A percentile compares a stretch with the other conserved stretches of the same genome.
Evolutionary conservation across 2,797 vertebrate genomes (phyloP).

Genomic region (Adrianichthys oophorus): DNA sequence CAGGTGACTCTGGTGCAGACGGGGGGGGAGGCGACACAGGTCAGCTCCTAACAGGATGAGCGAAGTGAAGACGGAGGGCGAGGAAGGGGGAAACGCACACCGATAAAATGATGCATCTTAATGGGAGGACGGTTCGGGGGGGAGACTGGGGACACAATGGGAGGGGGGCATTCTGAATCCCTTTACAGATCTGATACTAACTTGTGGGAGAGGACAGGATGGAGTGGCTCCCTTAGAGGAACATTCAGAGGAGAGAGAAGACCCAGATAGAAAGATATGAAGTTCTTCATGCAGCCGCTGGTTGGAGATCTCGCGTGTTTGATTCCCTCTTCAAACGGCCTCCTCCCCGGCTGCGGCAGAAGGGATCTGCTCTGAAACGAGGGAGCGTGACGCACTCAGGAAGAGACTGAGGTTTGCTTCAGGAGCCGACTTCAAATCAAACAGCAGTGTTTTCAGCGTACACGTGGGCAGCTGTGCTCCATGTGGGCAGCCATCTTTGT

Average conservation of each 20-base stretch:
- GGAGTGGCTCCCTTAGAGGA: not conserved
- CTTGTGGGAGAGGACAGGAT: not conserved
- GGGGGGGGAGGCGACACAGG: slow-evolving; percentile 61
- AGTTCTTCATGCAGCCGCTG: too few species aligned
- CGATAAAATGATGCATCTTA: not conserved
- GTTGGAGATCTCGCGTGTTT: too few species aligned
- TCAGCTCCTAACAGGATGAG: slow-evolving; percentile 66
- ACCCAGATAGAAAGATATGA: not conserved
- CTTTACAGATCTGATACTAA: not conserved
- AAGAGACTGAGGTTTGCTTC: too few species aligned
- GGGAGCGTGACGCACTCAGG: too few species aligned
- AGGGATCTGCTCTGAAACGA: too few species aligned
- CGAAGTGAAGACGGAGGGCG: not conserved
- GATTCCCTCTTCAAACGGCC: too few species aligned
- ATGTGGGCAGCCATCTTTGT: not conserved
- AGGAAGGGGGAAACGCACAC: not conserved
- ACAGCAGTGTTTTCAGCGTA: not conserved
- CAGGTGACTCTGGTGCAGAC: slow-evolving; percentile 78
- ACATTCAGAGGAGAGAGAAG: not conserved
- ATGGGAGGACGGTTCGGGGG: slow-evolving; percentile 2
- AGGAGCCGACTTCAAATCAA: not conserved
- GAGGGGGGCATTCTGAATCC: not conserved
- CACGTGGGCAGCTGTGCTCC: not conserved
- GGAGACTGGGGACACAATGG: not conserved
- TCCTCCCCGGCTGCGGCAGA: too few species aligned